These are phyloP conservation scores for Drosophila erecta DNA, from an alignment of 1,140 invertebrate genomes.

Conservation along the genomic window DNA sequence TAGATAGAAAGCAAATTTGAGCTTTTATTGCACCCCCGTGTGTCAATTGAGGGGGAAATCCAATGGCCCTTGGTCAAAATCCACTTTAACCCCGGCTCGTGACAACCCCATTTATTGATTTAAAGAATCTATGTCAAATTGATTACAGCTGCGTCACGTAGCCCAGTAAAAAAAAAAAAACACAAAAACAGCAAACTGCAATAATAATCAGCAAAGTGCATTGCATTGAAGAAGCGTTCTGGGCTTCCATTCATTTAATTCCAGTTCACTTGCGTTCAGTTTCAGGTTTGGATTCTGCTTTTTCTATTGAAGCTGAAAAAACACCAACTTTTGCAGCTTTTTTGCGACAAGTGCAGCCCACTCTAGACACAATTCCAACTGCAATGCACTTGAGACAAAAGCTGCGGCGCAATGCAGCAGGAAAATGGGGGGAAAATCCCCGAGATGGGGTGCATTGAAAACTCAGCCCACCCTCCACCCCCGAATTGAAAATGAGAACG, in stretches of 20 bases:
- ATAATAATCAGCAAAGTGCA: constrained; percentile 78
- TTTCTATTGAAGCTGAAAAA: no score
- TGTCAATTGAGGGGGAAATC: constrained; percentile 26
- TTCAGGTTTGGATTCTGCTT: constrained; percentile 23
- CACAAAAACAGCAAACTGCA: constrained; percentile 13
- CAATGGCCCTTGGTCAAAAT: constrained; percentile 14
- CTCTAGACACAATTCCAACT: constrained; percentile 68
- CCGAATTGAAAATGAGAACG: constrained; percentile 47
- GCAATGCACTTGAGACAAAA: constrained; percentile 72
- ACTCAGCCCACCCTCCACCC: constrained; percentile 9
- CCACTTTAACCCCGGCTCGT: constrained; percentile 33
- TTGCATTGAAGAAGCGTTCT: constrained; percentile 38
- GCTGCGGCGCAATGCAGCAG: constrained; percentile 42
- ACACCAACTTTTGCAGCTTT: neutral
- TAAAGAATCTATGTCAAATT: constrained; percentile 77
- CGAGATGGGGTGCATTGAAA: constrained; percentile 20
- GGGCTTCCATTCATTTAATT: constrained; percentile 25
- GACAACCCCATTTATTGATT: constrained; percentile 66
- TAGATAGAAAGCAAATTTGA: constrained; percentile 19
- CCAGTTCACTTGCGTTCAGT: constrained; percentile 12
- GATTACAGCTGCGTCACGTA: constrained; percentile 60
- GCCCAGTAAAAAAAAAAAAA: constrained; percentile 21
- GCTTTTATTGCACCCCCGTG: constrained; percentile 4
- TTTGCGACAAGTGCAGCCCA: constrained; percentile 36
- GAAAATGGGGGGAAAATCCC: constrained; percentile 14